Evolutionary conservation across 2,113 vertebrate genomes (phyloP), one percentile per base, ranked within the genome.

Genomic region (Megaptera novaeangliae): DNA sequence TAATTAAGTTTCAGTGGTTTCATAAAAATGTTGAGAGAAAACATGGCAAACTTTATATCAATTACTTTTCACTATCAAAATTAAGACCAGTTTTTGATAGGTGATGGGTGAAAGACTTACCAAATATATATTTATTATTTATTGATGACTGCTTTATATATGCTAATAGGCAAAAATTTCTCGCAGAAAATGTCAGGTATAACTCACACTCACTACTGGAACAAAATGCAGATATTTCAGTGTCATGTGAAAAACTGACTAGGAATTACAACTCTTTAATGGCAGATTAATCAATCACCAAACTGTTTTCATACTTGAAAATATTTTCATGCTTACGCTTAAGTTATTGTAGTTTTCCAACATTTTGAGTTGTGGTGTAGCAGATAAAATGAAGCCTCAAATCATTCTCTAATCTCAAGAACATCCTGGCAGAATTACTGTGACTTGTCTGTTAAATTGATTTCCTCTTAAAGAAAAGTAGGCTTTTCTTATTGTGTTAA

Each of bases 381-480:
- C 21, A 36, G 36, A 94, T 97, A 95, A 93, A 98, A 97, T 94
- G 41, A 95, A 96, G 63, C 74, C 34, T 96, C 85, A 95, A 95
- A 85, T 92, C 97, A 98, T 66, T 87, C 49, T 89, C 55, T 96
- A 97, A 97, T 87, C 52, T 95, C 85, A 93, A 75, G 97, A 64
- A 97, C 74, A 97, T 77, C 23, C 59, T 39, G 93, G 61, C 81
- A 96, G 94, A 96, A 52, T 57, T 81, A 91, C 68, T 95, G 46
- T 91, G 86, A 93, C 96, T 95, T 94, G 39, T 95, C 97, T 88
- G 61, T 94, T 94, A 81, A 93, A 96, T 11, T 95, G 91, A 97
- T 98, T 95, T 93, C 63, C 36, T 85, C 36, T 88, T 94, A 97
- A 95, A 86, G 74, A 86, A 69, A 94, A 95, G 49, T 61, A 91